phyloP scores from a whole-genome alignment of 2,797 vertebrate genomes.

The Galago senegalensis region DNA sequence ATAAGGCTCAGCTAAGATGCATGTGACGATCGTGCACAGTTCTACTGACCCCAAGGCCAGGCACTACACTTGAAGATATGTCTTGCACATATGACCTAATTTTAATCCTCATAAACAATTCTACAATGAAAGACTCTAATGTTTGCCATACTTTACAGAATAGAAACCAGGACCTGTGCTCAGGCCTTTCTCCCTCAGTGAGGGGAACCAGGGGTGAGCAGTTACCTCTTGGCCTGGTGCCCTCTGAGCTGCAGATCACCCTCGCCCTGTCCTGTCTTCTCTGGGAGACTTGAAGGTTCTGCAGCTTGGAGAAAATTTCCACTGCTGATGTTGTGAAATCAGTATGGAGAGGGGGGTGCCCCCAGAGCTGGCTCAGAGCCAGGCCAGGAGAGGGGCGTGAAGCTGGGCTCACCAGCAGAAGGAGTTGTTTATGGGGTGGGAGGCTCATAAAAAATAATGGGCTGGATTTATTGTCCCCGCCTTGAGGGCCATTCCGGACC shows the following conservation, averaged over 20 bases:
- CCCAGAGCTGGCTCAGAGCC: constrained; percentile 60
- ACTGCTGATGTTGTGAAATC: neutral
- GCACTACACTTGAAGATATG: rapidly evolving
- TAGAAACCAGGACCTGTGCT: neutral
- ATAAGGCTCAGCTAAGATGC: neutral
- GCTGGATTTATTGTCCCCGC: constrained; percentile 81
- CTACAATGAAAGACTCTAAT: rapidly evolving
- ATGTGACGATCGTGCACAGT: neutral
- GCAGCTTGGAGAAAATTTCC: neutral
- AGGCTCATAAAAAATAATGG: constrained; percentile 81
- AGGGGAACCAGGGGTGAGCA: neutral
- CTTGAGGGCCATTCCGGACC: constrained; percentile 76
- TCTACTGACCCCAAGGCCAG: neutral
- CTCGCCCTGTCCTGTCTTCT: neutral
- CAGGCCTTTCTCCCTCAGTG: too few species aligned
- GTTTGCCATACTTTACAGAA: neutral
- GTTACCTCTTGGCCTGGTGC: neutral
- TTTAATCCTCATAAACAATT: too few species aligned
- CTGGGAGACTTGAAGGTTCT: neutral
- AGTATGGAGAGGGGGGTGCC: neutral
- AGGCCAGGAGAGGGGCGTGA: constrained; percentile 26
- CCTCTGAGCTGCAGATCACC: neutral
- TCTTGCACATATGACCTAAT: rapidly evolving
- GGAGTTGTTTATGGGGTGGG: constrained; percentile 83
- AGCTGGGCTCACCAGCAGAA: constrained; percentile 69